Evolutionary conservation across 2,888 invertebrate species (phyloP).

Genomic region (Dastarcus helophoroides): DNA sequence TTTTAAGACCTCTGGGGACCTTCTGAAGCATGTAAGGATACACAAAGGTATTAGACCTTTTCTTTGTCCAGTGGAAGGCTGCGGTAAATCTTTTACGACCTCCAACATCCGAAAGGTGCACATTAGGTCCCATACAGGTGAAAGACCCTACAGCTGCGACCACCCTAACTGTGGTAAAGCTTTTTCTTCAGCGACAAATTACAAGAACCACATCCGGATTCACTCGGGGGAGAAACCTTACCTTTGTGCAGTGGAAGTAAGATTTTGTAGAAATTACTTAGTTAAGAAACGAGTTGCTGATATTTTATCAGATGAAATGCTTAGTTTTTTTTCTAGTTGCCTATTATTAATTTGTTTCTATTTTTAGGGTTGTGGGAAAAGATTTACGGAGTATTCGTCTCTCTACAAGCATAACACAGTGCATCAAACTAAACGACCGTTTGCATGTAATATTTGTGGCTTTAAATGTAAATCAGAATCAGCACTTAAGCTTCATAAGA

Average conservation of each 20-base stretch:
- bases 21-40: slow-evolving; percentile 33
- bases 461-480: slow-evolving; percentile 50
- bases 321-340: not conserved
- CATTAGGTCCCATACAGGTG: slow-evolving; percentile 55
- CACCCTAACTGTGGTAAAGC: slow-evolving; percentile 48
- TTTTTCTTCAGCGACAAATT: slow-evolving; percentile 57
- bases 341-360: slow-evolving; percentile 5
- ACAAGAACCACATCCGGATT: slow-evolving; percentile 55
- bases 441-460: slow-evolving; percentile 46
- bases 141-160: slow-evolving; percentile 51
- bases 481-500: slow-evolving; percentile 49
- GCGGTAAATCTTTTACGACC: slow-evolving; percentile 54
- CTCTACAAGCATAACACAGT: slow-evolving; percentile 55
- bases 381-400: slow-evolving; percentile 60
- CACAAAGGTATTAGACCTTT: slow-evolving; percentile 42
- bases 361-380: slow-evolving; percentile 45
- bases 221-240: slow-evolving; percentile 60
- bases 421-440: slow-evolving; percentile 48
- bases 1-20: slow-evolving; percentile 34
- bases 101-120: slow-evolving; percentile 58
- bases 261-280: slow-evolving; percentile 8
- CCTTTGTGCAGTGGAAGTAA: slow-evolving; percentile 43
- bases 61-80: slow-evolving; percentile 44
- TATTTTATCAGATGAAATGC: not conserved
- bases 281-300: not conserved